Evolutionary conservation across 2,888 invertebrate genomes (phyloP).

Genomic region (Campoplex nolae): DNA sequence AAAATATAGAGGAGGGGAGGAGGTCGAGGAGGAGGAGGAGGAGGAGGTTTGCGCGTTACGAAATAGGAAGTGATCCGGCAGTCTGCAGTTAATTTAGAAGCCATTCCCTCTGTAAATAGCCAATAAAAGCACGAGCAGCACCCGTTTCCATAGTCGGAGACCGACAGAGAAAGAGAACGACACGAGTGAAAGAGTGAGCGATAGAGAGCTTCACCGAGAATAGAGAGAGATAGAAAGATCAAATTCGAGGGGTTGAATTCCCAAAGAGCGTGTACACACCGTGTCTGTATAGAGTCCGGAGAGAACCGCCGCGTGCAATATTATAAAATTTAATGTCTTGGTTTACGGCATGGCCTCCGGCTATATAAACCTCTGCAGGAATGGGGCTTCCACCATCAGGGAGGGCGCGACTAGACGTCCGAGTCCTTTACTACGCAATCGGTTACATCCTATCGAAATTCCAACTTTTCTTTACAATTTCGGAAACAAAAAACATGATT

Average conservation of each 20-base stretch:
- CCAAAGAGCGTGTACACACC: slow-evolving; percentile 33
- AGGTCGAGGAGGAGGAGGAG: slow-evolving; percentile 32
- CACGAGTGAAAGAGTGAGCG: slow-evolving; percentile 3
- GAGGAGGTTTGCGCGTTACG: slow-evolving; percentile 55
- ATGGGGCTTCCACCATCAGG: slow-evolving; percentile 20
- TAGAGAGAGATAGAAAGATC: slow-evolving; percentile 70
- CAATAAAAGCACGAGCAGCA: slow-evolving; percentile 82
- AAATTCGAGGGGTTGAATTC: slow-evolving; percentile 63
- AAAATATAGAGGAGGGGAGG: slow-evolving; percentile 20
- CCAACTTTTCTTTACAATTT: not conserved
- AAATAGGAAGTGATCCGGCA: slow-evolving; percentile 80
- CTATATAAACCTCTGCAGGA: slow-evolving; percentile 77
- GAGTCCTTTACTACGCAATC: slow-evolving; percentile 80
- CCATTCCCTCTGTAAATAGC: slow-evolving; percentile 84
- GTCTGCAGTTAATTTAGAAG: slow-evolving; percentile 84
- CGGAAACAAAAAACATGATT: not conserved
- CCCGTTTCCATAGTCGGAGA: slow-evolving; percentile 51
- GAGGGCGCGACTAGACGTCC: slow-evolving; percentile 74
- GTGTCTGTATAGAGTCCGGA: slow-evolving; percentile 28
- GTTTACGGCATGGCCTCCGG: slow-evolving; percentile 82
- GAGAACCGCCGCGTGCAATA: slow-evolving; percentile 77
- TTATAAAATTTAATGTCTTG: slow-evolving; percentile 85
- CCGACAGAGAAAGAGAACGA: slow-evolving; percentile 67
- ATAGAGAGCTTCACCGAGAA: slow-evolving; percentile 40
- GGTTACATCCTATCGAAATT: slow-evolving; percentile 68